phyloP scores from a whole-genome alignment of 2,888 invertebrate species.

The Coremacera marginata region DNA sequence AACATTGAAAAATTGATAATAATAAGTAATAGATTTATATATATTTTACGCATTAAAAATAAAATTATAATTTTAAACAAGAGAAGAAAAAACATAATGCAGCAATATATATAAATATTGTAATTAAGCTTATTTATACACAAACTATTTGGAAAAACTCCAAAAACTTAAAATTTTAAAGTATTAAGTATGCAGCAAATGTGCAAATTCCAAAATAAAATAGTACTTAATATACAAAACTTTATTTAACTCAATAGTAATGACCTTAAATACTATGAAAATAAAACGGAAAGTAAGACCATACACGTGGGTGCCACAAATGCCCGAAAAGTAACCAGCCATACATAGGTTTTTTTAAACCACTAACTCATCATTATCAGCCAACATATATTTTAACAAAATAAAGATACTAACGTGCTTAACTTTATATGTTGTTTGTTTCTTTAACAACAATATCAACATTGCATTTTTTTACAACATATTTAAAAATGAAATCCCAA shows the following conservation, averaged over 20 bases:
- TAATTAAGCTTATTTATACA: conserved; percentile 16
- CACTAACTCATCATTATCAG: too few species aligned
- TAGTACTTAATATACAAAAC: conserved; percentile 28
- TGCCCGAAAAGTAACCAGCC: too few species aligned
- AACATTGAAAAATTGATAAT: conserved; percentile 1
- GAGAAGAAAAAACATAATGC: not conserved
- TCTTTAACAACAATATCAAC: too few species aligned
- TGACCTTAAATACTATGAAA: too few species aligned
- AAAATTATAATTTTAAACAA: not conserved
- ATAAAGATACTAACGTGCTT: too few species aligned
- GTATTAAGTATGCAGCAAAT: conserved; percentile 12
- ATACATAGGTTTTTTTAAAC: too few species aligned
- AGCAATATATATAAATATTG: not conserved
- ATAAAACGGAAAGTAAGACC: too few species aligned
- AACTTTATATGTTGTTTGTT: too few species aligned
- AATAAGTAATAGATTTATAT: not conserved
- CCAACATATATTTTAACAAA: too few species aligned
- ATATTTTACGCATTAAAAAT: not conserved
- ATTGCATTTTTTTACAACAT: too few species aligned
- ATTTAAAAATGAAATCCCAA: too few species aligned
- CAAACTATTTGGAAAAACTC: not conserved
- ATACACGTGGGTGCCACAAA: too few species aligned
- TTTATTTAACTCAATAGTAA: not conserved
- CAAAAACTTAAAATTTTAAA: not conserved
- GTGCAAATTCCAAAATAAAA: conserved; percentile 16